phyloP scores from a whole-genome alignment of 2,888 invertebrate genomes.

The Calliphora vomitoria region DNA sequence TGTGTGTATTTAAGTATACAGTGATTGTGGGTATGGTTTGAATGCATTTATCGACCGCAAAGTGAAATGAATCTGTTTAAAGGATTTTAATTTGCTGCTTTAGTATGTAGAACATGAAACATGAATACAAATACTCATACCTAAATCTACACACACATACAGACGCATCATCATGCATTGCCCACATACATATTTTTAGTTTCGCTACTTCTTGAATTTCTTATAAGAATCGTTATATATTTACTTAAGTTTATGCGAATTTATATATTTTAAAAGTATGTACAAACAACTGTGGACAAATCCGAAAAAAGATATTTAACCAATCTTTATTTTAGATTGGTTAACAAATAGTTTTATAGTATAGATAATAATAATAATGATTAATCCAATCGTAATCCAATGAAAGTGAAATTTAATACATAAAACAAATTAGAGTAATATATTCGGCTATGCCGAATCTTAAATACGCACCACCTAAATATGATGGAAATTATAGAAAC shows the following conservation, averaged over 20 bases:
- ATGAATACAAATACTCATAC: conserved; percentile 15
- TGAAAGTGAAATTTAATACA: no score
- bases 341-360: no score
- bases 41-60: conserved; percentile 82
- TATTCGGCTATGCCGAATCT: no score
- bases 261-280: background rate
- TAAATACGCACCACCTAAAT: no score
- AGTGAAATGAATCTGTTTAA: conserved; percentile 82
- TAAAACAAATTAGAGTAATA: no score
- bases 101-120: conserved; percentile 38
- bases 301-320: background rate
- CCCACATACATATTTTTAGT: conserved; percentile 12
- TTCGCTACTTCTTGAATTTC: conserved; percentile 6
- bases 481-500: no score
- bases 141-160: background rate
- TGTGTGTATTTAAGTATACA: conserved; percentile 16
- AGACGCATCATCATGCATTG: conserved; percentile 18
- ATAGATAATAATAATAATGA: no score
- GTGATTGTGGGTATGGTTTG: conserved; percentile 62
- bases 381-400: no score
- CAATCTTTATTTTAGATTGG: no score
- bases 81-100: conserved; percentile 80
- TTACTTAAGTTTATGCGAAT: background rate
- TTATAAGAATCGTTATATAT: background rate
- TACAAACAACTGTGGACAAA: background rate